Base-by-base conservation (phyloP, 2,888 invertebrate species). In the Pristionchus arcanus region DNA sequence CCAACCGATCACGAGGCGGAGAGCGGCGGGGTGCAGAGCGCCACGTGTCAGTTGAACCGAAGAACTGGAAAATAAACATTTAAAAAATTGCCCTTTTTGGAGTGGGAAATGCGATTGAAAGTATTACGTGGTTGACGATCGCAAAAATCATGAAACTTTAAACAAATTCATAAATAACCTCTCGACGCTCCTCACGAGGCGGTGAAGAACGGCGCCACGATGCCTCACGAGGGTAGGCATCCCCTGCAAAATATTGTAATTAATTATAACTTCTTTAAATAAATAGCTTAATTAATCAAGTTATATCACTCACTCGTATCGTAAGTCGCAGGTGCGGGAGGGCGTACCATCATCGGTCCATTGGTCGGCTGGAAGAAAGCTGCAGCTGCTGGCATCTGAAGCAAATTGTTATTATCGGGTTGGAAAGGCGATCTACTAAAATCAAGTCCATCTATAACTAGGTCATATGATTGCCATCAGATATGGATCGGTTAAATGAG, bases 1-100 rank as follows among this genome's bases (percentile, higher is more conserved):
- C 21, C 7, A 53, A 81, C 81, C 49, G 53, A n/a, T 81, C 81
- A n/a, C 81, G 81, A 81, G 81, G 49, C 4, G 81, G 81, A 13
- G 81, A 81, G 77, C 77, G 42, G 28, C 49, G 49, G 1, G 77
- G 42, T 1, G 77, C 77, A 7, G 81, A 25, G 49, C 81, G 81
- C 81, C 81, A 81, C 15, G 81, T 49, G 81, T 81, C 81, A 2
- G 15, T n/a, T 25, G 28, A n/a, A 42, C 42, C 16, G 81, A 81
- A 81, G 49, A 53, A 49, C 81, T 81, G 49, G 25, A 63, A 53
- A 53, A 28, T 19, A 37, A 19, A 37, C 4, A 37, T 37, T 74
- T 31, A 1, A 74, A 19, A 42, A 5, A 42, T 42, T 42, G 42
- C 9, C 42, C 42, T 5, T 42, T 42, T 42, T 5, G 42, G 3